Conservation (phyloP, 37 sponge, comb jelly and placozoan genomes). For the Eunapius fragilis region DNA sequence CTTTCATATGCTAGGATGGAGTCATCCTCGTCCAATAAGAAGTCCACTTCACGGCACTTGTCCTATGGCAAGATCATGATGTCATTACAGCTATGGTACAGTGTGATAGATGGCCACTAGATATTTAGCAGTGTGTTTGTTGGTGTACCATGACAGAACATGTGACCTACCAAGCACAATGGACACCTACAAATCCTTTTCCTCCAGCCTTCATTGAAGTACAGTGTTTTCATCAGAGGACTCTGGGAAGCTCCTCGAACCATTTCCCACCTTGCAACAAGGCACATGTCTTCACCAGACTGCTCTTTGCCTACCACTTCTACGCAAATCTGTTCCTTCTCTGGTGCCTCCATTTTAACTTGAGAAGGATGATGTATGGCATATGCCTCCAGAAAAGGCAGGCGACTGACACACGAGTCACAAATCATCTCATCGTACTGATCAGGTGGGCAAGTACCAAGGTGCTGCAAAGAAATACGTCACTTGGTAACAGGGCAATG, state of each 20-base stretch:
- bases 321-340: neutral
- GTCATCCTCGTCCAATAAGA: constrained; percentile 78
- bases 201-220: constrained; percentile 73
- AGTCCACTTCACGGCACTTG: constrained; percentile 28
- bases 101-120: too few relatives aligned
- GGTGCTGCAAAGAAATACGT: neutral
- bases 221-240: constrained; percentile 6
- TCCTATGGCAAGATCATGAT: constrained; percentile 35
- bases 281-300: constrained; percentile 1
- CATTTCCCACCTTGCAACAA: constrained; percentile 17
- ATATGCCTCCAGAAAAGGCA: constrained; percentile 53
- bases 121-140: neutral
- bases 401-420: constrained; percentile 60
- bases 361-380: too few relatives aligned
- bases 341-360: constrained; percentile 4
- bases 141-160: neutral
- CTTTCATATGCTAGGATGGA: constrained; percentile 74
- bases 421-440: constrained; percentile 81
- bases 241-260: constrained; percentile 2
- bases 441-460: neutral
- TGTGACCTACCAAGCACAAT: constrained; percentile 57
- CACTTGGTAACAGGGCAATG: neutral
- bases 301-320: constrained; percentile 6
- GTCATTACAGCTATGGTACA: too few relatives aligned
- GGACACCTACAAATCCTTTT: constrained; percentile 61